Percentiles rank a stretch among this genome's conserved stretches.
These are phyloP conservation scores for Chelon auratus DNA, from an alignment of 2,797 vertebrate genomes.

Conservation along the genomic window DNA sequence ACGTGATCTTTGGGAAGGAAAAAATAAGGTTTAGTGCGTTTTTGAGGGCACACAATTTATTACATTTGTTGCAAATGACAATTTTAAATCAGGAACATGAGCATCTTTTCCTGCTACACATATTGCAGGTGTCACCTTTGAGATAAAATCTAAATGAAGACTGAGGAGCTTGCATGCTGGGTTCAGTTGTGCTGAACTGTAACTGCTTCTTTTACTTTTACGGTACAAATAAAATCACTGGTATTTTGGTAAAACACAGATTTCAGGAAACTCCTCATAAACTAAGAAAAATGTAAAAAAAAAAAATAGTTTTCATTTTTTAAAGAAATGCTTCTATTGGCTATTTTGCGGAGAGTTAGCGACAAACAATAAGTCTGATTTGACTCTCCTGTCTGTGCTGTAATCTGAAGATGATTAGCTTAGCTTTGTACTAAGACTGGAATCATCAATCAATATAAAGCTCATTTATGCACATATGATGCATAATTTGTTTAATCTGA, in stretches of 20 bases:
- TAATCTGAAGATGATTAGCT: not conserved
- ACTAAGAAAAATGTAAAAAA: not conserved
- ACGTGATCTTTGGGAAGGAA: slow-evolving; percentile 1
- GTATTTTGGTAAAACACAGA: not conserved
- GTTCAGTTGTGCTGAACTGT: too few species aligned
- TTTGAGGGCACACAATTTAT: not conserved
- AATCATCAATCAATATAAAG: not conserved
- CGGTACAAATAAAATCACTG: not conserved
- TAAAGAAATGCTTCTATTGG: not conserved
- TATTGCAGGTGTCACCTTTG: not conserved
- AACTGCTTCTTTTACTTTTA: not conserved
- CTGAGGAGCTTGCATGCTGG: not conserved
- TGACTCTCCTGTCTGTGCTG: not conserved
- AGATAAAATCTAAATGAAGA: not conserved
- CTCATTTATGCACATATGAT: not conserved
- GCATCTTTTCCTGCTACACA: not conserved
- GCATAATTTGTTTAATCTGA: not conserved
- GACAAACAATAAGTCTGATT: not conserved
- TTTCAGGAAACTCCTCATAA: not conserved
- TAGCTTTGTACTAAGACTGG: not conserved
- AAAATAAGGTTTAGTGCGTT: not conserved
- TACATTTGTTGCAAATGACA: slow-evolving; percentile 3
- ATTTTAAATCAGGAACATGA: slow-evolving; percentile 2
- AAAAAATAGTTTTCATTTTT: too few species aligned
- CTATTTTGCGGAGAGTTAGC: not conserved